Conservation (phyloP, 2,888 invertebrate genomes). For the Drosophila aldrichi region DNA sequence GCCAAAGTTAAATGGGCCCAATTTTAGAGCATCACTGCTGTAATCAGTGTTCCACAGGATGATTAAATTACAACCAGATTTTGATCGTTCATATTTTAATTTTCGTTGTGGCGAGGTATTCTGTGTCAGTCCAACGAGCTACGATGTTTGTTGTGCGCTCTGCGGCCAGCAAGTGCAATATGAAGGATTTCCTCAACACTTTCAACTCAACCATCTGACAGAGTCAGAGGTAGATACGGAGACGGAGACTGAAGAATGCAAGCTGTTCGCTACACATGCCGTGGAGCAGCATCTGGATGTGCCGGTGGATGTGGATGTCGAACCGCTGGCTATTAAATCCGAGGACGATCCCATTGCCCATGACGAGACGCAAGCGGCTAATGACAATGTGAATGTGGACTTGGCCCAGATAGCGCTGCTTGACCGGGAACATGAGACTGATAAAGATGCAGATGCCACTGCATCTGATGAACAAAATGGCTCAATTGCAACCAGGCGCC, state of each 20-base stretch:
- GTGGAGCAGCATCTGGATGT: slow-evolving; percentile 31
- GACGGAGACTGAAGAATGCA: slow-evolving; percentile 38
- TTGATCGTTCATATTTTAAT: slow-evolving; percentile 53
- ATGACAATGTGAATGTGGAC: slow-evolving; percentile 37
- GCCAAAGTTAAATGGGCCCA: slow-evolving; percentile 37
- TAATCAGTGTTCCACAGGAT: slow-evolving; percentile 44
- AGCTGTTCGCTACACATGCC: slow-evolving; percentile 22
- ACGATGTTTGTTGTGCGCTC: slow-evolving; percentile 72
- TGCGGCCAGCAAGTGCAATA: slow-evolving; percentile 67
- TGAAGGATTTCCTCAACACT: slow-evolving; percentile 71
- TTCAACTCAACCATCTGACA: slow-evolving; percentile 53
- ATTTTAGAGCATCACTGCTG: slow-evolving; percentile 2
- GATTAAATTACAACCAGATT: slow-evolving; percentile 68
- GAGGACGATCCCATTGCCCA: slow-evolving; percentile 67
- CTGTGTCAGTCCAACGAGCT: slow-evolving; percentile 68
- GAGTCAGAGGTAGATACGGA: slow-evolving; percentile 2
- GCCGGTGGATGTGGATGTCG: slow-evolving; percentile 28
- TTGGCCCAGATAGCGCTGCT: slow-evolving; percentile 46
- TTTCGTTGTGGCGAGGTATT: slow-evolving; percentile 81
- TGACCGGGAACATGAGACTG: slow-evolving; percentile 39
- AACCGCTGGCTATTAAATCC: slow-evolving; percentile 25
- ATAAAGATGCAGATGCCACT: slow-evolving; percentile 3
- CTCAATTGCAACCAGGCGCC: slow-evolving; percentile 25
- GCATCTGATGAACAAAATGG: background rate
- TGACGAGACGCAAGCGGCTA: slow-evolving; percentile 31